Base-by-base conservation (phyloP, 1,140 invertebrate genomes). In the Meloidogyne hapla region DNA sequence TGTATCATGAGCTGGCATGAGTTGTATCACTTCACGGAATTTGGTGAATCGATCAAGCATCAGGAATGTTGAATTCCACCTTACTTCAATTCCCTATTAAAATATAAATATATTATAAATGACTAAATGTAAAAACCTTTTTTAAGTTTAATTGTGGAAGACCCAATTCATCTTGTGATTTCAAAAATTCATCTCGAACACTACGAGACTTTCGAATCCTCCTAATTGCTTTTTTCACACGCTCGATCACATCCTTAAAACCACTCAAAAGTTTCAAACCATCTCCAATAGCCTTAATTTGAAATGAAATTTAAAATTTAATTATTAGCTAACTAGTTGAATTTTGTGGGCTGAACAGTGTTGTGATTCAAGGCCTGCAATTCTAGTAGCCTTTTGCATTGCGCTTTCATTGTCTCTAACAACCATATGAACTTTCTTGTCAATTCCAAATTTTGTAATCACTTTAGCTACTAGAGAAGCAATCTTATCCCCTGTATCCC, bases 71-170 rank as follows among this genome's bases (percentile, higher is more conserved):
- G 66, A 67, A n/a, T 67, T 67, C 66, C 66, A 67, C 4, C 66
- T 18, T n/a, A 67, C 66, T 9, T 67, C 66, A n/a, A 67, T 23
- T 1, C 66, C 66, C 66, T 67, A 67, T 42, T 42, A 25, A 67
- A 8, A 21, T 21, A 2, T 5, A 33, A 33, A 21, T 26, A 18
- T 33, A 18, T 66, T 38, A 3, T n/a, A n/a, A 9, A 25, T 0
- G 5, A 1, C 1, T n/a, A 67, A n/a, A 21, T 33, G 5, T 67
- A 5, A 5, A 38, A 21, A 25, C 66, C 21, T 67, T 67, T 25
- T 25, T 67, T 9, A 67, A n/a, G 4, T n/a, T 23, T 4, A 6
- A 38, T 67, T 25, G 65, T 3, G 65, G 65, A 6, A 67, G 65
- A 10, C 65, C 65, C 1, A 38, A 5, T 25, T 67, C 65, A 67